Base-by-base conservation (phyloP, 2,113 vertebrate genomes). In the Hyperopisus bebe region DNA sequence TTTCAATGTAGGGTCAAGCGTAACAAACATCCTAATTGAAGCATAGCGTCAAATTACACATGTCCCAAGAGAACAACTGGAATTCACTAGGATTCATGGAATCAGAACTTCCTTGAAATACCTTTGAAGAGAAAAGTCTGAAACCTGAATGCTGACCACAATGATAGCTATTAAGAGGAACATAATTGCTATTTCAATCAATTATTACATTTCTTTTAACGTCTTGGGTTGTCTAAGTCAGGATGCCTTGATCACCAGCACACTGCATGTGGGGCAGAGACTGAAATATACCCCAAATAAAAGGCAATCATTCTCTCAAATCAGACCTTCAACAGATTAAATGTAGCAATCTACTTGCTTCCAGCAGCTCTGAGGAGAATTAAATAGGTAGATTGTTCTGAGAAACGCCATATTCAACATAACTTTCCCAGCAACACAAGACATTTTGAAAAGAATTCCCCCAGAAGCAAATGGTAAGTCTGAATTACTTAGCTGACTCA, bases 351-450 rank as follows among this genome's bases (percentile, higher is more conserved):
- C 90, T 94, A 93, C 94, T 95, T 95, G 15, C 50, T 83, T 86
- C 21, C 86, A 83, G 48, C 24, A 58, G 5, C 35, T 77, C 53
- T 74, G n/a, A 31, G 58, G 88, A 92, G 84, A 66, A 15, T 58
- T 7, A 84, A 87, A 9, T 90, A 66, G 74, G 0, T 3, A 88
- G 50, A 89, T 19, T 90, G 27, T 87, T 90, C 48, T 47, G 21
- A 90, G 90, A 88, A 88, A 83, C 5, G n/a, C 31, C 35, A 95
- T 35, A 53, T 47, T 55, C 53, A 89, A 82, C 92, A 91, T 94
- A 94, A 95, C 94, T 93, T 94, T 91, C 92, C 94, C 94, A 92
- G 94, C 91, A 94, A 91, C 94, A 93, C 94, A 92, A 95, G 93
- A 90, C 93, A 70, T 90, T 93, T 94, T 94, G 92, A 88, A 90